phyloP scores from a whole-genome alignment of 2,113 vertebrate species.

The Oryctolagus cuniculus region mOryCun1.1 NC_091453.1:113870001-113870500 shows the following conservation, averaged over 20 bases:
- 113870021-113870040: not conserved
- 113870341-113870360: too few relatives aligned
- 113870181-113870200: conserved; percentile 26
- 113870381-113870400: too few relatives aligned
- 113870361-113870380: too few relatives aligned
- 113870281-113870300: too few relatives aligned
- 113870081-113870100: not conserved
- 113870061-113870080: not conserved
- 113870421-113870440: too few relatives aligned
- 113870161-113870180: not conserved
- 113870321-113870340: too few relatives aligned
- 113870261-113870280: not conserved
- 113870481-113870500: too few relatives aligned
- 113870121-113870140: conserved; percentile 14
- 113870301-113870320: too few relatives aligned
- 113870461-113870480: too few relatives aligned
- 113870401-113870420: too few relatives aligned
- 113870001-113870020: not conserved
- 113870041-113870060: not conserved
- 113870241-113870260: not conserved
- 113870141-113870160: conserved; percentile 38
- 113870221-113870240: conserved; percentile 10
- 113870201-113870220: conserved; percentile 36
- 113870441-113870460: too few relatives aligned
- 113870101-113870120: not conserved